These are phyloP conservation scores for Zele albiditarsus DNA, from an alignment of 2,888 invertebrate genomes.

Conservation along the genomic window DNA sequence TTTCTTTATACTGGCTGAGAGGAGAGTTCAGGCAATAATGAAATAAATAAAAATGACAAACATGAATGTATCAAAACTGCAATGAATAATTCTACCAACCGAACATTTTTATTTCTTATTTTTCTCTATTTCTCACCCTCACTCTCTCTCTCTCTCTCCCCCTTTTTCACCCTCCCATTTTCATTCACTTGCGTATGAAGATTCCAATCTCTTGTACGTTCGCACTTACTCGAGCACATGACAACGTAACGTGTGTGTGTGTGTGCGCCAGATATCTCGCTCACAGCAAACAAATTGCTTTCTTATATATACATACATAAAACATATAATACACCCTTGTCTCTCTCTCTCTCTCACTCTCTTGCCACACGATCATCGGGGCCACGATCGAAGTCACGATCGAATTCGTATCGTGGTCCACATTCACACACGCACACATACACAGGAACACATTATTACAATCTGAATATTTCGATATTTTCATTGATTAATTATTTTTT, in stretches of 20 bases:
- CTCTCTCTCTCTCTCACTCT: background rate
- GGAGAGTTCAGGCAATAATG: conserved; percentile 59
- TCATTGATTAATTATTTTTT: background rate
- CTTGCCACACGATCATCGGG: conserved; percentile 39
- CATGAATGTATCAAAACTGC: conserved; percentile 59
- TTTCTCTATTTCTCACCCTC: conserved; percentile 27
- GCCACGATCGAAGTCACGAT: conserved; percentile 64
- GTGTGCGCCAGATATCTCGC: background rate
- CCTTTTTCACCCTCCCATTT: background rate
- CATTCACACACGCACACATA: conserved; percentile 25
- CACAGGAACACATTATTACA: conserved; percentile 25
- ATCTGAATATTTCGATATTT: conserved; percentile 16
- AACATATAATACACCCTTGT: background rate
- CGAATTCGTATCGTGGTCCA: conserved; percentile 63
- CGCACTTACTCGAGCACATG: conserved; percentile 1
- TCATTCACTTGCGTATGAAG: background rate
- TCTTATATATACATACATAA: conserved; percentile 7
- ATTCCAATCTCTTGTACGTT: conserved; percentile 3
- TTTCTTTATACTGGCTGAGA: conserved; percentile 62
- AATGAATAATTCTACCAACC: conserved; percentile 60
- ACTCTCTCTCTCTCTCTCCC: background rate
- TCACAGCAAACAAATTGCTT: background rate
- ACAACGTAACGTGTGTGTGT: background rate
- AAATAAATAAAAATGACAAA: conserved; percentile 64
- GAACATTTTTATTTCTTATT: conserved; percentile 43